phyloP scores from a whole-genome alignment of 1,140 invertebrate species.

The Calosoma granatense region DNA sequence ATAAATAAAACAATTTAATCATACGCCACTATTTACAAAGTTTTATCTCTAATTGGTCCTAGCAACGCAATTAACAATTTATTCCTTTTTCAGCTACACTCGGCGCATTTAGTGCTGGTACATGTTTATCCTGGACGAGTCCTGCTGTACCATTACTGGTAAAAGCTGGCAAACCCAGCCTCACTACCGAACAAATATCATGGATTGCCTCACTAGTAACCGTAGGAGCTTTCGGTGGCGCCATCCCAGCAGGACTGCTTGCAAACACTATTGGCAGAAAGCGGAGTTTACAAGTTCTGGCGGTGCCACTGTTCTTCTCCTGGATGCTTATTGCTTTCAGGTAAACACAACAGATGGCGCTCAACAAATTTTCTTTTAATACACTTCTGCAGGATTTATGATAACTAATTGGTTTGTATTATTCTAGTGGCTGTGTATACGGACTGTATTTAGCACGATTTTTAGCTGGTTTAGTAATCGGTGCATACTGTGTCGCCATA shows the following conservation, averaged over 20 bases:
- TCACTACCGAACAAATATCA: conserved; percentile 32
- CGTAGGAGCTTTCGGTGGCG: conserved; percentile 43
- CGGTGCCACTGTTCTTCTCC: conserved; percentile 46
- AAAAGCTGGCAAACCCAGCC: not conserved
- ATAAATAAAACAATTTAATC: too few species aligned
- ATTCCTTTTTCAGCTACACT: conserved; percentile 39
- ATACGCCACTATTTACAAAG: too few species aligned
- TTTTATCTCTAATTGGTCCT: too few species aligned
- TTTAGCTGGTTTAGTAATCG: conserved; percentile 50
- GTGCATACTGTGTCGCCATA: conserved; percentile 49
- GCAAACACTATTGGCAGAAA: conserved; percentile 57
- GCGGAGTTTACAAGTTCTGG: conserved; percentile 43
- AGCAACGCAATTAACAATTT: not conserved
- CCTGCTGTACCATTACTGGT: conserved; percentile 38
- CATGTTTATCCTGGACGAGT: conserved; percentile 45
- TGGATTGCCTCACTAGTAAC: conserved; percentile 45
- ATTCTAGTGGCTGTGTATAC: conserved; percentile 32
- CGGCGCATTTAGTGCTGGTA: conserved; percentile 42
- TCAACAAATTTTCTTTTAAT: conserved; percentile 5
- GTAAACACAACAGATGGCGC: conserved; percentile 23
- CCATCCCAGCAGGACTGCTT: conserved; percentile 44
- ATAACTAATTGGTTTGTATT: conserved; percentile 9
- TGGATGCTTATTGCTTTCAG: conserved; percentile 49
- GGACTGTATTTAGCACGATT: conserved; percentile 49
- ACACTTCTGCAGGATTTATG: not conserved